Evolutionary conservation across 1,140 invertebrate genomes (phyloP), one percentile per base, ranked within the genome.

Genomic region (Neodiprion lecontei): DNA sequence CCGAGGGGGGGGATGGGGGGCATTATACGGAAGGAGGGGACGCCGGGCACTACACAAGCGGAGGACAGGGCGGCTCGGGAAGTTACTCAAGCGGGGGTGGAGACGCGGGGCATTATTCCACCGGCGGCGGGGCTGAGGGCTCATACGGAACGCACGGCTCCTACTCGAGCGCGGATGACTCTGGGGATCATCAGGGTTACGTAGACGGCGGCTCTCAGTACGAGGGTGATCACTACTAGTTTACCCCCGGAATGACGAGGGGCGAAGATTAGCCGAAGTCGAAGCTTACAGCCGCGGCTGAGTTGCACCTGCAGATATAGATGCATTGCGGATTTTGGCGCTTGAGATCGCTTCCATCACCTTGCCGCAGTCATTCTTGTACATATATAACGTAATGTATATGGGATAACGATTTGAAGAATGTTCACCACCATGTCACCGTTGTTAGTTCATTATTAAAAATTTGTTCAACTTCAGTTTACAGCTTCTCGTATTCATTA

Each of bases 71-170:
- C 61, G 21, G 72, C 12, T 17, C 49, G 5, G 50, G 61, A 65
- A 28, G 53, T 14, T 68, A 73, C 21, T 28, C 48, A 23, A 12
- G 11, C 23, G 50, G 7, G 40, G 66, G 72, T 69, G 28, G 14
- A 21, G n/a, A 14, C 11, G 70, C n/a, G 28, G 66, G 14, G 53
- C 48, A 69, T 23, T 71, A 53, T 11, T 74, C 67, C 70, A 14
- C 73, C 12, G 70, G 53, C 0, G 80, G 76, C 21, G 80, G 78
- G 61, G 77, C 76, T 11, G 83, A 80, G 14, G 81, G 79, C 0
- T 83, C 83, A 68, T 78, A 79, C 48, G 81, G 83, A 21, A 81
- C 68, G 14, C 80, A 80, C 61, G 79, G 82, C 53, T 82, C 84
- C n/a, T 85, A 86, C 70, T 79, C 77, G 53, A 61, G 7, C 53